Conservation (phyloP, 2,888 invertebrate genomes). For the Gasteruption jaculator region DNA sequence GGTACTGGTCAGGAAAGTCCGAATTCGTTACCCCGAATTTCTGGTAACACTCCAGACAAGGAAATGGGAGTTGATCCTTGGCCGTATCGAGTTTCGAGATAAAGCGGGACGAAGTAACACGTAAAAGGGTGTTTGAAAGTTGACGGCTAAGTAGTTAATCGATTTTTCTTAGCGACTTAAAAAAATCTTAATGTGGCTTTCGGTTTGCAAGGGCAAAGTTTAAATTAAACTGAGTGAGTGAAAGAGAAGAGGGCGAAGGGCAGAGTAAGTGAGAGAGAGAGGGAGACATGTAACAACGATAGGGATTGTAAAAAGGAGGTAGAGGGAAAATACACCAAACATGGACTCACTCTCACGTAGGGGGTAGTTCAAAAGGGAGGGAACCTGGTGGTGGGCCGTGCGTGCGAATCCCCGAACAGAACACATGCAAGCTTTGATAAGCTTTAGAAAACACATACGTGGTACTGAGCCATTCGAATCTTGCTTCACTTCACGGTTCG, state of each 20-base stretch:
- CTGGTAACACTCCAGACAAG: no score
- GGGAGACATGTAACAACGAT: conserved; percentile 11
- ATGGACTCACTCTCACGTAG: conserved; percentile 36
- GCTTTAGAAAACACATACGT: conserved; percentile 34
- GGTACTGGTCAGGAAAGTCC: no score
- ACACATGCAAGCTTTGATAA: conserved; percentile 50
- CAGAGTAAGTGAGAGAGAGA: conserved; percentile 21
- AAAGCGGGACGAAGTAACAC: no score
- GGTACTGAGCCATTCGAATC: conserved; percentile 39
- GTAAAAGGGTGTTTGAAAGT: no score
- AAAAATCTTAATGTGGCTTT: conserved; percentile 50
- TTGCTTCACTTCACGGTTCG: conserved; percentile 37
- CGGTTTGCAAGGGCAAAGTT: conserved; percentile 39
- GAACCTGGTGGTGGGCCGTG: conserved; percentile 44
- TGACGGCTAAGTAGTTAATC: no score
- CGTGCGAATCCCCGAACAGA: conserved; percentile 48
- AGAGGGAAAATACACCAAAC: conserved; percentile 33
- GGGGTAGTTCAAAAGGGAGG: conserved; percentile 34
- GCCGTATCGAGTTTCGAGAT: no score
- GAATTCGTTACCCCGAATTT: no score
- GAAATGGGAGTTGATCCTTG: no score
- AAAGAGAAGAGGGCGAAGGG: conserved; percentile 19
- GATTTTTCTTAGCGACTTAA: conserved; percentile 44
- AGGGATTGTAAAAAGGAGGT: conserved; percentile 10
- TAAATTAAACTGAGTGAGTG: conserved; percentile 43